phyloP scores from a whole-genome alignment of 2,113 vertebrate species.

The Osmerus mordax region DNA sequence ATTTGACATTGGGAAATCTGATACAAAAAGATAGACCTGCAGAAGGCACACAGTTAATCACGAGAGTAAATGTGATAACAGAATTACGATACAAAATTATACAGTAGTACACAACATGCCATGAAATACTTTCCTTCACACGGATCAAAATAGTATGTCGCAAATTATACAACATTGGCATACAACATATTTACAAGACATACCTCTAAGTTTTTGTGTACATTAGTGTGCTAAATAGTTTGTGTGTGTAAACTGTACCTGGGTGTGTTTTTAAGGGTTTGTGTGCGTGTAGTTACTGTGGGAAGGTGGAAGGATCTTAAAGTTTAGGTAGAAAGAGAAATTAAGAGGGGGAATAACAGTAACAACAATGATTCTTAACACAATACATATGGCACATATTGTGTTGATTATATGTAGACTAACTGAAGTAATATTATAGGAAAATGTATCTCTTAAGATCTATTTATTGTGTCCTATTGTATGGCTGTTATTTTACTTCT shows the following conservation, averaged over 20 bases:
- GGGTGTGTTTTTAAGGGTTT: not conserved
- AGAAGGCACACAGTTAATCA: slow-evolving; percentile 47
- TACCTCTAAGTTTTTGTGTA: not conserved
- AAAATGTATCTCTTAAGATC: too few species aligned
- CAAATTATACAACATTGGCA: too few species aligned
- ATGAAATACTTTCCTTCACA: not conserved
- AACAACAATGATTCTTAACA: not conserved
- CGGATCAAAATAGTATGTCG: too few species aligned
- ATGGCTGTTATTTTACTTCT: too few species aligned
- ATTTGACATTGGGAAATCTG: slow-evolving; percentile 60
- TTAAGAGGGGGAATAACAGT: not conserved
- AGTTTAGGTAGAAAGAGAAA: not conserved
- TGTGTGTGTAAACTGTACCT: slow-evolving; percentile 6
- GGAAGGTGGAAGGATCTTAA: not conserved
- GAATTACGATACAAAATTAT: slow-evolving; percentile 14
- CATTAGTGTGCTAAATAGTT: not conserved
- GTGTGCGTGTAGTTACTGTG: not conserved
- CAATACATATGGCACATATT: too few species aligned
- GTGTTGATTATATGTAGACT: too few species aligned
- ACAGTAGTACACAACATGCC: not conserved
- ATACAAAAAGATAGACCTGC: slow-evolving; percentile 55
- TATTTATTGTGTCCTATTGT: too few species aligned
- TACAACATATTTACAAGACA: slow-evolving; percentile 5
- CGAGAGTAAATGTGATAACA: slow-evolving; percentile 26
- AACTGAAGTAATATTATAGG: too few species aligned